Evolutionary conservation across 2,888 invertebrate genomes (phyloP).

Genomic region (Conchocele bisecta): DNA sequence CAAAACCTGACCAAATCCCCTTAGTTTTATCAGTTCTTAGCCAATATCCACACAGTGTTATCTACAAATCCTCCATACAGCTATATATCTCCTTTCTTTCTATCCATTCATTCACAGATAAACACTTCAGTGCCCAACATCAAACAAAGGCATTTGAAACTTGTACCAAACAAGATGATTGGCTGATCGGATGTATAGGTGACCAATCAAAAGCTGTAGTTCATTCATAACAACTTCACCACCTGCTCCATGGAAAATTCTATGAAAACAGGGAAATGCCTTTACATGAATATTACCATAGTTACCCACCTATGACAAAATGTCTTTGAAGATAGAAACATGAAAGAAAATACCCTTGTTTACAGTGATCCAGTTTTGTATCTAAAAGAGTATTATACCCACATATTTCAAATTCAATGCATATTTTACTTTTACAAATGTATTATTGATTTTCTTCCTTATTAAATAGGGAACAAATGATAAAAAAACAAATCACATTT

Average conservation of each 20-base stretch:
- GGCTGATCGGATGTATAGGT: conserved; percentile 13
- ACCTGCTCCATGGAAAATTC: conserved; percentile 55
- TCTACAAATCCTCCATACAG: conserved; percentile 39
- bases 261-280: conserved; percentile 48
- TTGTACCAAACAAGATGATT: conserved; percentile 51
- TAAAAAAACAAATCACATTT: too few relatives aligned
- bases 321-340: too few relatives aligned
- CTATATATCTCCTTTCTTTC: conserved; percentile 52
- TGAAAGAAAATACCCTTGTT: too few relatives aligned
- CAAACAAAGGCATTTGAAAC: conserved; percentile 57
- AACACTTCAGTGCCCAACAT: conserved; percentile 8
- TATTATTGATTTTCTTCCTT: too few relatives aligned
- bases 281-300: too few relatives aligned
- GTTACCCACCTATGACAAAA: too few relatives aligned
- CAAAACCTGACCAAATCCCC: conserved; percentile 33
- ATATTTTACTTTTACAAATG: too few relatives aligned
- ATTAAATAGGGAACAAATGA: too few relatives aligned
- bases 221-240: conserved; percentile 61
- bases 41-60: conserved; percentile 30
- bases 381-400: too few relatives aligned
- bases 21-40: conserved; percentile 34
- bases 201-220: conserved; percentile 49
- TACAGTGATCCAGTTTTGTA: too few relatives aligned
- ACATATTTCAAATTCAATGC: too few relatives aligned
- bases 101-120: conserved; percentile 61